These are phyloP conservation scores for Alosa sapidissima DNA, from an alignment of 2,797 vertebrate genomes.

Conservation along the genomic window DNA sequence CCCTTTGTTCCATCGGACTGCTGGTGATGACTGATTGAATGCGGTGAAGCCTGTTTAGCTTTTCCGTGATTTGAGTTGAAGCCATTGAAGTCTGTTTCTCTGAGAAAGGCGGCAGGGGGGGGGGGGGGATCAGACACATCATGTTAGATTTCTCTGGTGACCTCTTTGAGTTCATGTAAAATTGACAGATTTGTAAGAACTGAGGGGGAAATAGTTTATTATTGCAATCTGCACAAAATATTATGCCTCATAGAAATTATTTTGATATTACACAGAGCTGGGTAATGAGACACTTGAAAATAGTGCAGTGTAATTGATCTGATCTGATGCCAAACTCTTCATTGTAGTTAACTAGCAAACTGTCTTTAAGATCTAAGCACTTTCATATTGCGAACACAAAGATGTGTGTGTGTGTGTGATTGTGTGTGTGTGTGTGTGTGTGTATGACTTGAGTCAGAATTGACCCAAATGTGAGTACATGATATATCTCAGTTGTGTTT, in stretches of 20 bases:
- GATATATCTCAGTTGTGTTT: background rate
- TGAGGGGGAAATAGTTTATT: background rate
- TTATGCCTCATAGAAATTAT: background rate
- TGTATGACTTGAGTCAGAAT: background rate
- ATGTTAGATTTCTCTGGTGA: background rate
- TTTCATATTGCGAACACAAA: background rate
- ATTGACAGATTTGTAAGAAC: background rate
- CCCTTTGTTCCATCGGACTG: background rate
- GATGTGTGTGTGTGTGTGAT: no score
- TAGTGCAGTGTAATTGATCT: background rate
- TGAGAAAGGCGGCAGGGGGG: background rate
- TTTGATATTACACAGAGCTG: background rate
- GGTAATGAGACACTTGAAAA: background rate
- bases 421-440: no score
- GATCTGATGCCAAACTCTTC: background rate
- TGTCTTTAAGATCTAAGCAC: background rate
- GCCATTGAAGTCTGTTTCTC: slow-evolving; percentile 7
- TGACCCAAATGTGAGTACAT: background rate
- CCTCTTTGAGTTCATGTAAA: background rate
- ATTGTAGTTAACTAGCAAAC: background rate
- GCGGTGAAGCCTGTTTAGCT: slow-evolving; percentile 10
- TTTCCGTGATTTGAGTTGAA: background rate
- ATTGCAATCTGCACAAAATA: background rate
- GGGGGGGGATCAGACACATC: background rate
- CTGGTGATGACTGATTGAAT: background rate